These are phyloP conservation scores for Ormyrus pomaceus DNA, from an alignment of 2,888 invertebrate genomes.

Conservation along the genomic window DNA sequence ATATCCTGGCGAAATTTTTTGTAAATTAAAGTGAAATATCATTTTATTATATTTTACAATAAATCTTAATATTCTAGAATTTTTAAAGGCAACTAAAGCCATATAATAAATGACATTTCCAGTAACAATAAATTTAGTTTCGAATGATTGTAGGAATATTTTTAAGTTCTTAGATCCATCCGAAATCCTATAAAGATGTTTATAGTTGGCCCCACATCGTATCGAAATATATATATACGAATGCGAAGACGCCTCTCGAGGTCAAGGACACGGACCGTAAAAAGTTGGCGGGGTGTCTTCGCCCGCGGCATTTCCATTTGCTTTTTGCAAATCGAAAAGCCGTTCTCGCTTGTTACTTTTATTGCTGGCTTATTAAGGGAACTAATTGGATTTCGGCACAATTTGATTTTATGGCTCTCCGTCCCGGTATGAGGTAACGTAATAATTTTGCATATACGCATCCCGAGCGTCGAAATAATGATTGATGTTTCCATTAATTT, in stretches of 20 bases:
- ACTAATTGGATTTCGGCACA: constrained; percentile 20
- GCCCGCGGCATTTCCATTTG: neutral
- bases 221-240: constrained; percentile 2
- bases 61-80: too few relatives aligned
- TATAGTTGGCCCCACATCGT: constrained; percentile 45
- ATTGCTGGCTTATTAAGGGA: neutral
- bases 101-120: too few relatives aligned
- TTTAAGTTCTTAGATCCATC: constrained; percentile 2
- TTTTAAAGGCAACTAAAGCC: too few relatives aligned
- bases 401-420: constrained; percentile 21
- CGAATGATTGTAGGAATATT: neutral
- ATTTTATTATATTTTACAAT: too few relatives aligned
- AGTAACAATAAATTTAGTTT: constrained; percentile 1
- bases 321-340: neutral
- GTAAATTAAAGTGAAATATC: too few relatives aligned
- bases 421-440: neutral
- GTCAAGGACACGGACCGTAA: constrained; percentile 44
- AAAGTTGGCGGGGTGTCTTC: neutral
- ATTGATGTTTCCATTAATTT: neutral
- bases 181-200: constrained; percentile 41
- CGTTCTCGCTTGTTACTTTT: too few relatives aligned
- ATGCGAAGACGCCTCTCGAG: constrained; percentile 33
- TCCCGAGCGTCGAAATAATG: neutral
- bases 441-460: neutral
- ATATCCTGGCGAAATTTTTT: too few relatives aligned